Conservation (phyloP, 2,888 invertebrate species). For the Phyto melanocephala region DNA sequence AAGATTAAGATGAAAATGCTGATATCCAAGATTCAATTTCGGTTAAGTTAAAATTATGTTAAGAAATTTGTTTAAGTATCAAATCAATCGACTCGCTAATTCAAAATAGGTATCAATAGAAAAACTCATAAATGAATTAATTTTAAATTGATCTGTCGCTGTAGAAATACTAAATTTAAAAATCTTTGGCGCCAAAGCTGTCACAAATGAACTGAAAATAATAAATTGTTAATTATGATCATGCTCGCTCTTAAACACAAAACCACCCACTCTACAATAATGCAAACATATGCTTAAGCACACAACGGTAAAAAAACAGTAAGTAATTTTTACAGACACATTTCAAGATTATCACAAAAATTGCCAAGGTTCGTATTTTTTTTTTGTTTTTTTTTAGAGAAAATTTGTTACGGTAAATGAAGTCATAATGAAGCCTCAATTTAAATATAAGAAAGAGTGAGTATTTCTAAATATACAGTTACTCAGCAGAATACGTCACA, state of each 20-base stretch:
- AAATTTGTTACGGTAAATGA: constrained; percentile 7
- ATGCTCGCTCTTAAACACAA: neutral
- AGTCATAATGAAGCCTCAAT: neutral
- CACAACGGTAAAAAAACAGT: neutral
- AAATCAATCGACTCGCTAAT: too few relatives aligned
- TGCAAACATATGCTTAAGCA: neutral
- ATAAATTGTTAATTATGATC: constrained; percentile 11
- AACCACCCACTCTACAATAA: neutral
- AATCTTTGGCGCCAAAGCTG: constrained; percentile 1
- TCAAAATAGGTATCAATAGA: too few relatives aligned
- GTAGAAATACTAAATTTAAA: neutral
- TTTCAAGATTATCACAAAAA: constrained; percentile 19
- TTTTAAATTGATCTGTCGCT: neutral
- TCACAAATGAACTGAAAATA: neutral
- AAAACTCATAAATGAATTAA: neutral
- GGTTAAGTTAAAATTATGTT: too few relatives aligned
- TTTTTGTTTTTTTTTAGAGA: neutral
- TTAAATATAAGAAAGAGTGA: neutral
- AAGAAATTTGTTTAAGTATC: too few relatives aligned
- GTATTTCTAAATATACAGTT: neutral
- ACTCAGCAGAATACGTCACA: constrained; percentile 10
- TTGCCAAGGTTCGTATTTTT: constrained; percentile 22
- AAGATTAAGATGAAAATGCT: too few relatives aligned
- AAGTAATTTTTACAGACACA: neutral
- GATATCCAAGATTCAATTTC: too few relatives aligned